phyloP scores from a whole-genome alignment of 1,140 invertebrate genomes.

The Batillaria attramentaria region DNA sequence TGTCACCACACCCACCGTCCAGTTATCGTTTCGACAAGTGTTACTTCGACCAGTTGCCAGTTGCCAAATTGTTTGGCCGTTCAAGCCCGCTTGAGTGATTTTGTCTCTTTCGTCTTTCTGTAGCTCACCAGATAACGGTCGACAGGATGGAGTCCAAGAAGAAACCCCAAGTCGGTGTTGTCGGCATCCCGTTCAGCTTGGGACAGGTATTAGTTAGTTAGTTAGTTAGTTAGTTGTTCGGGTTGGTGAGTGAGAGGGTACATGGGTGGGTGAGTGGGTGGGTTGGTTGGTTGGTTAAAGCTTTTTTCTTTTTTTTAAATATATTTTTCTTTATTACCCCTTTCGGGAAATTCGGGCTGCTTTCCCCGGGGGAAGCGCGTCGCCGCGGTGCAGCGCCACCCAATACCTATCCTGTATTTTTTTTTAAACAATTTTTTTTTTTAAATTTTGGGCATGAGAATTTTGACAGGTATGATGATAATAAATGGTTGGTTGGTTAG shows the following conservation, averaged over 20 bases:
- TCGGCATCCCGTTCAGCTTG: slow-evolving; percentile 19
- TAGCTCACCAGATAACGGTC: neutral
- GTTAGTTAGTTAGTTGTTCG: neutral
- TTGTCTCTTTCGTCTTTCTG: too few species aligned
- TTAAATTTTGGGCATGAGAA: too few species aligned
- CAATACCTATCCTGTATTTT: too few species aligned
- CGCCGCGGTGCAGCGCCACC: too few species aligned
- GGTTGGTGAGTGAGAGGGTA: neutral
- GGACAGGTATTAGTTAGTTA: slow-evolving; percentile 1
- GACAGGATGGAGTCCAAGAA: neutral
- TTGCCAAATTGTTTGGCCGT: neutral
- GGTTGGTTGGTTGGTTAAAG: neutral
- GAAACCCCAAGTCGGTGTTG: neutral
- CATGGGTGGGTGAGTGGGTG: neutral
- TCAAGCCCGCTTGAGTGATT: neutral
- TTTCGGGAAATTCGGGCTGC: too few species aligned
- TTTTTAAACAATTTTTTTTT: too few species aligned
- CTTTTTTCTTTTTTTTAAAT: neutral
- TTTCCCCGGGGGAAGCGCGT: too few species aligned
- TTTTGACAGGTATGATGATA: too few species aligned
- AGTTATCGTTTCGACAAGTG: neutral
- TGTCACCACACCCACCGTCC: neutral
- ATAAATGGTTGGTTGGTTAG: too few species aligned
- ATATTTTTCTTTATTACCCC: too few species aligned
- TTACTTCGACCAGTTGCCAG: neutral